These are phyloP conservation scores for Neria commutata DNA, from an alignment of 2,888 invertebrate species.

Conservation along the genomic window DNA sequence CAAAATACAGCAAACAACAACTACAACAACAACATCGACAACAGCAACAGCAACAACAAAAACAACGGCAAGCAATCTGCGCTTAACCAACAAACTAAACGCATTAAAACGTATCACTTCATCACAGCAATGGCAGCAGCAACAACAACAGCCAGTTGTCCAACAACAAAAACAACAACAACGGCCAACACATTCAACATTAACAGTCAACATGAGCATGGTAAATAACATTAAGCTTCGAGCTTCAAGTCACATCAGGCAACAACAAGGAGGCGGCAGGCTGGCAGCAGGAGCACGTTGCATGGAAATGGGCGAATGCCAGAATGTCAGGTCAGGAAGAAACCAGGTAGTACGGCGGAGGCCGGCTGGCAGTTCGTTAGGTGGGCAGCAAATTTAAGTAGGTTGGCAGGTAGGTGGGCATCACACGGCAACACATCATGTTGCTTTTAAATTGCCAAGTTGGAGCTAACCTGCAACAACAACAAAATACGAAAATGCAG, in stretches of 20 bases:
- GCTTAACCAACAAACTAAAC: constrained; percentile 30
- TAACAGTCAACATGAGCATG: constrained; percentile 39
- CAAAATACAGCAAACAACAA: constrained; percentile 13
- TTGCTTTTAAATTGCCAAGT: constrained; percentile 14
- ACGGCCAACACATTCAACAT: constrained; percentile 35
- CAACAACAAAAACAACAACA: constrained; percentile 12
- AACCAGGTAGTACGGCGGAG: too few relatives aligned
- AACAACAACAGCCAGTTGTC: constrained; percentile 13
- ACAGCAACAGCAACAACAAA: constrained; percentile 3
- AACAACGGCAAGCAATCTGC: constrained; percentile 4
- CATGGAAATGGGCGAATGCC: neutral
- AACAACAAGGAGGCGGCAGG: constrained; percentile 18
- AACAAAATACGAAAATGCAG: constrained; percentile 3
- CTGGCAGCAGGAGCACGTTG: constrained; percentile 19
- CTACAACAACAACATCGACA: neutral
- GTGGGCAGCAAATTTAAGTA: too few relatives aligned
- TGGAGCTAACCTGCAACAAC: neutral
- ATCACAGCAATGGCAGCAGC: constrained; percentile 30
- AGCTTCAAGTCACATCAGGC: too few relatives aligned
- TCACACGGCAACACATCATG: constrained; percentile 4
- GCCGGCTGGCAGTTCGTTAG: too few relatives aligned
- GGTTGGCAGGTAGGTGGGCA: neutral
- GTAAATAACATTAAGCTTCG: constrained; percentile 31
- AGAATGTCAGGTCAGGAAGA: neutral
- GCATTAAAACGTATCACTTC: constrained; percentile 40